phyloP scores from a whole-genome alignment of 2,888 invertebrate species.

The Sceliomorpha sp. region DNA sequence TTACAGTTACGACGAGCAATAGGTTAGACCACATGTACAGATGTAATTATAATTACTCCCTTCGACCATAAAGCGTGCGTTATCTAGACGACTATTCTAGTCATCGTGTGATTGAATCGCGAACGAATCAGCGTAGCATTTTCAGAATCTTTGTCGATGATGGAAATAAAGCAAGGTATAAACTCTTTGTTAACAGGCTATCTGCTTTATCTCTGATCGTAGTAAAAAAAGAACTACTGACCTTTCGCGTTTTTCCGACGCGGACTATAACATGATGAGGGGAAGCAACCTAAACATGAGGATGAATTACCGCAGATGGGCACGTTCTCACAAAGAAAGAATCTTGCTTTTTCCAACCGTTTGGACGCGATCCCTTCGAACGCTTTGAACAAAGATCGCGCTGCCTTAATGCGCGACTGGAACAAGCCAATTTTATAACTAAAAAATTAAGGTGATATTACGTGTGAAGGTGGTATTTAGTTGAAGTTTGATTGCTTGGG shows the following conservation, averaged over 20 bases:
- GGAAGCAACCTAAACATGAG: constrained; percentile 13
- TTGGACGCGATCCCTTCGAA: constrained; percentile 18
- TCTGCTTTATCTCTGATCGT: neutral
- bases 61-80: neutral
- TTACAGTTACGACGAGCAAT: constrained; percentile 15
- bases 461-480: constrained; percentile 20
- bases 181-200: too few relatives aligned
- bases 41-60: constrained; percentile 9
- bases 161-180: neutral
- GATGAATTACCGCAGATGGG: constrained; percentile 34
- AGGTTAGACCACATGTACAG: neutral
- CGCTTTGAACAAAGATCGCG: constrained; percentile 29
- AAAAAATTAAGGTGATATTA: constrained; percentile 40
- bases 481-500: too few relatives aligned
- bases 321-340: constrained; percentile 36
- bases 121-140: too few relatives aligned
- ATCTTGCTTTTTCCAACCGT: constrained; percentile 24
- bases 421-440: constrained; percentile 32
- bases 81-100: neutral
- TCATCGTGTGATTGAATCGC: neutral
- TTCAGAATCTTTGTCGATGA: neutral
- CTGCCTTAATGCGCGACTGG: constrained; percentile 30
- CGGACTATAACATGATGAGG: neutral
- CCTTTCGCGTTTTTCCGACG: neutral
- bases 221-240: neutral